phyloP scores from a whole-genome alignment of 2,113 vertebrate species.

The Alexandromys fortis region DNA sequence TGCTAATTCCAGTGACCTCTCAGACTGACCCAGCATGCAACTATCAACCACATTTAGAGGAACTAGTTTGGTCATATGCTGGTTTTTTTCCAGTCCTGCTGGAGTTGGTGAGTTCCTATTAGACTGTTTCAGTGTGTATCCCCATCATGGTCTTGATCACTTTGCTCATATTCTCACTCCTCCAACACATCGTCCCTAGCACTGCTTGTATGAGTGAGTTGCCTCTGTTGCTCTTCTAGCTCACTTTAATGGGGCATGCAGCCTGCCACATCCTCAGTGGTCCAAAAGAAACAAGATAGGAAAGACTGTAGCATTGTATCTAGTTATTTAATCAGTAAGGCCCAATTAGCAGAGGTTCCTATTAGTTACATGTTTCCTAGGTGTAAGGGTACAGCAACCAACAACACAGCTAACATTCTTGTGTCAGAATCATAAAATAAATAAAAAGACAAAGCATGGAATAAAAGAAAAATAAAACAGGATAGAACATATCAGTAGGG shows the following conservation, averaged over 20 bases:
- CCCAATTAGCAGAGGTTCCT: not conserved
- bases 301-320: not conserved
- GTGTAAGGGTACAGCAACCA: not conserved
- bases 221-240: not conserved
- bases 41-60: too few relatives aligned
- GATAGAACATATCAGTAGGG: not conserved
- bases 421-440: not conserved
- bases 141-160: too few relatives aligned
- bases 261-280: not conserved
- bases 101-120: too few relatives aligned
- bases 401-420: not conserved
- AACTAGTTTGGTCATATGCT: too few relatives aligned
- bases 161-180: too few relatives aligned
- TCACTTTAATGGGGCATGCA: not conserved
- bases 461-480: not conserved
- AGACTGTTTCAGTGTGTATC: too few relatives aligned
- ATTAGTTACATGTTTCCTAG: not conserved
- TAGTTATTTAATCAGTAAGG: not conserved
- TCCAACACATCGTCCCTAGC: not conserved
- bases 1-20: too few relatives aligned
- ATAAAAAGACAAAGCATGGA: not conserved
- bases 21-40: too few relatives aligned
- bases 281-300: not conserved
- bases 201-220: not conserved
- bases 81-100: too few relatives aligned